A percentile compares a stretch with the other conserved stretches of the same genome.
phyloP scores from a whole-genome alignment of 2,113 vertebrate species.

The Crocuta crocuta region DNA sequence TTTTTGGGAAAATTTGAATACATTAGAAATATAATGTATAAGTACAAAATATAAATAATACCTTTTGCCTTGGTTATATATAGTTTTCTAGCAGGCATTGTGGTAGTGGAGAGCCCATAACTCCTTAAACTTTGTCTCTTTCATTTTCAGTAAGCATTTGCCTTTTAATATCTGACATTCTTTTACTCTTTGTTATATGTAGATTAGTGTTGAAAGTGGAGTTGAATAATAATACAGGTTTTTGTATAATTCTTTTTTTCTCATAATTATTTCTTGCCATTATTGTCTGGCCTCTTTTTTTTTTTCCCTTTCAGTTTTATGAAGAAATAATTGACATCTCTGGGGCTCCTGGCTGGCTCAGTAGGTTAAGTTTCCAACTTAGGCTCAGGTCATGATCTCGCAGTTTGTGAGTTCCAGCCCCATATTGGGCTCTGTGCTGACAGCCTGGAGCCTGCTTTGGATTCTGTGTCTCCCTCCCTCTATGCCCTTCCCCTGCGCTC shows the following conservation, averaged over 20 bases:
- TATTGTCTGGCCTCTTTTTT: neutral
- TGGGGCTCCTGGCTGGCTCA: too few species aligned
- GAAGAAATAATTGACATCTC: neutral
- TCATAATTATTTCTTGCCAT: neutral
- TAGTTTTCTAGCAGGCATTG: constrained; percentile 1
- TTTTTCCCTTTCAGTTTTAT: neutral
- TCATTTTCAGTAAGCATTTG: neutral
- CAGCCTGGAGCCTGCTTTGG: too few species aligned
- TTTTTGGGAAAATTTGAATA: constrained; percentile 7
- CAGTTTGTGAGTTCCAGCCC: too few species aligned
- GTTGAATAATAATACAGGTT: neutral
- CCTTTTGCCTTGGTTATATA: neutral
- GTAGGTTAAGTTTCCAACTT: too few species aligned
- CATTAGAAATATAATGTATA: neutral
- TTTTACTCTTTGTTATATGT: neutral
- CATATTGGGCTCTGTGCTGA: too few species aligned
- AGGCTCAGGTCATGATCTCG: too few species aligned
- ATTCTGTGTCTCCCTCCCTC: too few species aligned
- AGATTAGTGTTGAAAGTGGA: neutral
- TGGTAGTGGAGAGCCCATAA: neutral
- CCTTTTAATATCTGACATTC: neutral
- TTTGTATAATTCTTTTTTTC: neutral
- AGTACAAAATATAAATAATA: neutral
- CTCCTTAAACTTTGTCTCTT: neutral
- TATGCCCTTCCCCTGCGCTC: too few species aligned